Evolutionary conservation across 2,888 invertebrate genomes (phyloP), one percentile per base, ranked within the genome.

Genomic region (Crioceris asparagi): DNA sequence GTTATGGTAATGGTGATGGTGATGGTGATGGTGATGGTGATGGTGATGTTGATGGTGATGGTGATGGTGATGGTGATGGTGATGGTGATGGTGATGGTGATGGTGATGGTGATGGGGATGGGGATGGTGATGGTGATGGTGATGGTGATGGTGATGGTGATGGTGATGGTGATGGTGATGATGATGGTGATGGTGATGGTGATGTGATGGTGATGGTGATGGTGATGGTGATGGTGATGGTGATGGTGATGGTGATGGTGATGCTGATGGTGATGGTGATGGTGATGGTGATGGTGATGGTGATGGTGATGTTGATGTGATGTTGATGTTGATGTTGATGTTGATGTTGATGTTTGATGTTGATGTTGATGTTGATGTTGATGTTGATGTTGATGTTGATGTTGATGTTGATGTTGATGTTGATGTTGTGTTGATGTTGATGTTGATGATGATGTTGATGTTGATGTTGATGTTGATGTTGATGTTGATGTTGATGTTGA

Each of bases 391-490:
- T n/a, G n/a, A n/a, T n/a, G n/a, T n/a, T n/a, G n/a, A 27, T 27
- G n/a, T n/a, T n/a, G n/a, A n/a, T n/a, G n/a, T n/a, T n/a, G n/a
- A n/a, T n/a, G n/a, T n/a, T n/a, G n/a, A n/a, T n/a, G n/a, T n/a
- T n/a, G n/a, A n/a, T n/a, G n/a, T n/a, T n/a, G n/a, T n/a, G n/a
- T n/a, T n/a, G n/a, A n/a, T n/a, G n/a, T n/a, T n/a, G n/a, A n/a
- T n/a, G n/a, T n/a, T n/a, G n/a, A n/a, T n/a, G n/a, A 27, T 27
- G 27, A 27, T 27, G 12, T 11, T 27, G n/a, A 27, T 27, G 27
- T 11, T 27, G n/a, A 27, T 27, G n/a, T 11, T 27, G 27, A 27
- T 27, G n/a, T 11, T 27, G 12, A 27, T 27, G 27, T 11, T 27
- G n/a, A 27, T 27, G n/a, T 11, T 27, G 27, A 27, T 27, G n/a